phyloP scores from a whole-genome alignment of 2,113 vertebrate genomes.

The Mormyrus iriodes region DNA sequence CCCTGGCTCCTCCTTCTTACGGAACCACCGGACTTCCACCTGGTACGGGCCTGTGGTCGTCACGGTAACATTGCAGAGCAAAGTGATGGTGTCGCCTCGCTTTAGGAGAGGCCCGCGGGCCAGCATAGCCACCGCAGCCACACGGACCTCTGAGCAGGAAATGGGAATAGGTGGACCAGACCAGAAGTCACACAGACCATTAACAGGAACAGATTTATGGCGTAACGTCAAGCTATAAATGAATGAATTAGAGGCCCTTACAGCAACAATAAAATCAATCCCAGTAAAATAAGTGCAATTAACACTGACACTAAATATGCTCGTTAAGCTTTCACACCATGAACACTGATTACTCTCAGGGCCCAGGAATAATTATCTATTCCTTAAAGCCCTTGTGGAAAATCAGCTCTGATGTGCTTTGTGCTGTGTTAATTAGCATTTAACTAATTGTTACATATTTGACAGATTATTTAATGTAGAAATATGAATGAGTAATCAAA shows the following conservation, averaged over 20 bases:
- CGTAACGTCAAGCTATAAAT: not conserved
- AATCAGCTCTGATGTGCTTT: not conserved
- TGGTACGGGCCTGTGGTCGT: constrained; percentile 55
- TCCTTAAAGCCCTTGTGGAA: not conserved
- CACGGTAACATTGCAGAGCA: constrained; percentile 73
- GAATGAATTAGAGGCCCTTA: not conserved
- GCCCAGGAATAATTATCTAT: not conserved
- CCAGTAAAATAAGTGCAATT: not conserved
- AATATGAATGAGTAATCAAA: not conserved
- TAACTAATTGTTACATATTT: not conserved
- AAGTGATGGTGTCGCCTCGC: constrained; percentile 65
- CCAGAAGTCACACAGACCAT: not conserved
- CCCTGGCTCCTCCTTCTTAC: constrained; percentile 31
- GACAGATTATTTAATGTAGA: not conserved
- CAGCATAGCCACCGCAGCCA: constrained; percentile 57
- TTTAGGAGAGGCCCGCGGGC: constrained; percentile 61
- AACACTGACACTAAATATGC: not conserved
- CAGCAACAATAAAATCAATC: not conserved
- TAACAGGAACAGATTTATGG: not conserved
- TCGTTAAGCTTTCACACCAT: not conserved
- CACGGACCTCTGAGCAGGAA: constrained; percentile 57
- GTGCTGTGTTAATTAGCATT: not conserved
- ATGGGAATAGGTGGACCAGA: not conserved
- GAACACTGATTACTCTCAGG: not conserved
- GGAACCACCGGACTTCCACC: constrained; percentile 71